Conservation (phyloP, 2,113 vertebrate genomes). For the Toxostoma redivivum region DNA sequence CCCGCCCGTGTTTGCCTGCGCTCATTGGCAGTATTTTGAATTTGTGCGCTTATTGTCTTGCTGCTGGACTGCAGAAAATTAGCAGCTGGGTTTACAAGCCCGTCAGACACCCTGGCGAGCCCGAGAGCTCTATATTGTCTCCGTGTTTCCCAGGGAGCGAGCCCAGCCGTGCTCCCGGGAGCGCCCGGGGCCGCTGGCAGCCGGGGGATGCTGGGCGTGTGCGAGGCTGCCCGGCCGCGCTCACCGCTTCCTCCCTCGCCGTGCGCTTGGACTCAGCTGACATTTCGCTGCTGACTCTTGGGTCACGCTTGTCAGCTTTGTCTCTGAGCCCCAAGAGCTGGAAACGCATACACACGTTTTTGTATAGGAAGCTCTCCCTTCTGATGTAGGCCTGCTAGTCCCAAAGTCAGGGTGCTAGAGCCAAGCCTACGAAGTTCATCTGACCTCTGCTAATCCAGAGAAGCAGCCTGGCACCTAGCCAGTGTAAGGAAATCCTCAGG, state of each 20-base stretch:
- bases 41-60: not conserved
- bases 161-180: accelerated
- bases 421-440: not conserved
- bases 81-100: not conserved
- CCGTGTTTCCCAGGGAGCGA: not conserved
- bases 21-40: too few species aligned
- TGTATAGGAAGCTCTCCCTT: not conserved
- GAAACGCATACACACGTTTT: accelerated
- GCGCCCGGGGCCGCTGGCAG: too few species aligned
- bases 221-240: not conserved
- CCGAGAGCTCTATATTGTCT: not conserved
- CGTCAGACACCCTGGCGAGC: not conserved
- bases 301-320: not conserved
- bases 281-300: not conserved
- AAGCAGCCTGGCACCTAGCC: not conserved
- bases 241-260: not conserved
- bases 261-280: not conserved
- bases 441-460: not conserved
- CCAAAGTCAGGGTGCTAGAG: not conserved
- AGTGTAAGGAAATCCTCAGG: not conserved
- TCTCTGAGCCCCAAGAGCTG: not conserved
- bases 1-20: not conserved
- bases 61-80: not conserved
- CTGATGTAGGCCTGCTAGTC: not conserved
- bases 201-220: too few species aligned